Evolutionary conservation across 1,140 invertebrate species (phyloP), one percentile per base, ranked within the genome.

Genomic region (Plectrocnemia conspersa): DNA sequence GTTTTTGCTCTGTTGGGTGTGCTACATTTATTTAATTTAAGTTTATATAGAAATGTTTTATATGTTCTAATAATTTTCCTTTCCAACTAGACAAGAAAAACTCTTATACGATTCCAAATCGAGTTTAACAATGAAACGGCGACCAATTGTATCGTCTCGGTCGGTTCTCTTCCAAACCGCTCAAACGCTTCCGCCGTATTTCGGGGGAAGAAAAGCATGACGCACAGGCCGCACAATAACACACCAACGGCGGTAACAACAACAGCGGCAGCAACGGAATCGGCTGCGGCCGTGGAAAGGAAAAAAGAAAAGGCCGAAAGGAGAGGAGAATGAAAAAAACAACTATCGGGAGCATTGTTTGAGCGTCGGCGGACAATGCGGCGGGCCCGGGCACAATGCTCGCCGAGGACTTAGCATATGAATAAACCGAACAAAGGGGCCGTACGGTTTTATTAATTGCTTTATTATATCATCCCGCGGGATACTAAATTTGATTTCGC

Each of bases 371-470:
- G 42, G 58, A 56, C 58, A 60, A 56, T 58, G 58, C 54, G 35
- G 54, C n/a, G n/a, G n/a, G n/a, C 33, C 40, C 50, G 23, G 36
- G 54, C 54, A 61, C 56, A 61, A 61, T 61, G 56, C 44, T 25
- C 50, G 50, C 49, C 59, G 59, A 54, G 58, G 64, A 68, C 65
- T 72, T 72, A 72, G 68, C 68, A 70, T 72, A 70, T 72, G 68
- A 70, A 71, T 69, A 70, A 67, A 66, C 62, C 66, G 67, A 67
- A 69, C 68, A 72, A 69, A 67, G 62, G 64, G 64, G 54, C 59
- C 55, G 59, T 54, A 58, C 59, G 55, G 21, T 61, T 61, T 61
- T 61, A 61, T 61, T 61, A 61, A 61, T 61, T 61, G 56, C 59
- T 61, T 61, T 61, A 61, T 61, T 61, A 61, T 58, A 58, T 61